A percentile compares a stretch with the other conserved stretches of the same genome.
These are phyloP conservation scores for Lasiurus cinereus DNA, from an alignment of 2,113 vertebrate genomes.

Conservation along the genomic window DNA sequence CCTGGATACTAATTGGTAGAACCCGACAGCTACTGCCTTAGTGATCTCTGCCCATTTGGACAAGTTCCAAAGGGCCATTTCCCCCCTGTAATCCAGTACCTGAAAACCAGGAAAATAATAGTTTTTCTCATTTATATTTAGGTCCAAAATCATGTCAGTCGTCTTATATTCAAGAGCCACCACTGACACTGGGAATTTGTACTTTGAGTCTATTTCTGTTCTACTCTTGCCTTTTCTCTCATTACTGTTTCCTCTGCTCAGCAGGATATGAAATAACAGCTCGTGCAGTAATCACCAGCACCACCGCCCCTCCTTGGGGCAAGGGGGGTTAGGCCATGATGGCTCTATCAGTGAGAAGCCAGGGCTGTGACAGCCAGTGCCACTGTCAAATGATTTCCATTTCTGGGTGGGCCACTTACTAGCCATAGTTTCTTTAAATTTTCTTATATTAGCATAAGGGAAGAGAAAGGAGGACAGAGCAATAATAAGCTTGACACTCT, in stretches of 20 bases:
- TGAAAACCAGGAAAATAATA: neutral
- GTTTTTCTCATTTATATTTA: conserved; percentile 7
- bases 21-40: neutral
- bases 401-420: neutral
- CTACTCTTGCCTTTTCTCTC: neutral
- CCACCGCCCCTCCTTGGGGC: neutral
- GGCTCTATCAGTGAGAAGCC: neutral
- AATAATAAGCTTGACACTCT: neutral
- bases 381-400: neutral
- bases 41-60: conserved; percentile 32
- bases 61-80: conserved; percentile 46
- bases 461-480: neutral
- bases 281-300: neutral
- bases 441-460: neutral
- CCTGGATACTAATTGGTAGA: conserved; percentile 5
- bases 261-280: neutral
- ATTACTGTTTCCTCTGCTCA: neutral
- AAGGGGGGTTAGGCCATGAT: neutral
- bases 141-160: neutral
- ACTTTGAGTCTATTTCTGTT: conserved; percentile 34
- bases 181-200: neutral
- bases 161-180: neutral
- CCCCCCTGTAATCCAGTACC: neutral
- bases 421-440: neutral
- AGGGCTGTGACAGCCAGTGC: neutral